Evolutionary conservation across 1,140 invertebrate genomes (phyloP).

Genomic region (Zaprionus inermis): DNA sequence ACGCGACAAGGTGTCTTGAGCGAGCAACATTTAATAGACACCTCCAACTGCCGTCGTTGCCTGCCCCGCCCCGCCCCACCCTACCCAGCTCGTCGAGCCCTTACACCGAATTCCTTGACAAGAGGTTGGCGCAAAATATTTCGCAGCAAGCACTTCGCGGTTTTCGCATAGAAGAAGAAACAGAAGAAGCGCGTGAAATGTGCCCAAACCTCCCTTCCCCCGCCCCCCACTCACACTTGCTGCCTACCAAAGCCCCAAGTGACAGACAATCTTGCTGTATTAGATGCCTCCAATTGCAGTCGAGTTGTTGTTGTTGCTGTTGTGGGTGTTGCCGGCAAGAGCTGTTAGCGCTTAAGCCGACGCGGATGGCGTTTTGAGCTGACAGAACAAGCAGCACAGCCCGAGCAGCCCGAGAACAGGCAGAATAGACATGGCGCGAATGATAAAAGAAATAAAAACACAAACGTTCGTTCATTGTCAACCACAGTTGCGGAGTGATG

Average conservation of each 20-base stretch:
- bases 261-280: conserved; percentile 53
- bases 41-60: background rate
- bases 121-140: conserved; percentile 23
- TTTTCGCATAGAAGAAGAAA: conserved; percentile 16
- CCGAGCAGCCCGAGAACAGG: background rate
- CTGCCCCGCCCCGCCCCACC: no score
- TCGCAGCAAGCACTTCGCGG: conserved; percentile 36
- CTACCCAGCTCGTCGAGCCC: background rate
- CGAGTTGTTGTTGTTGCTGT: conserved; percentile 30
- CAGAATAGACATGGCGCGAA: conserved; percentile 24
- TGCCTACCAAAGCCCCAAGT: conserved; percentile 32
- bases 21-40: conserved; percentile 11
- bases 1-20: conserved; percentile 1
- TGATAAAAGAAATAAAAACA: conserved; percentile 49
- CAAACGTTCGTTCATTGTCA: conserved; percentile 17
- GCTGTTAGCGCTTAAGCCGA: conserved; percentile 37
- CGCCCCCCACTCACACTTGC: no score
- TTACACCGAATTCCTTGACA: background rate
- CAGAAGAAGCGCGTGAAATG: conserved; percentile 40
- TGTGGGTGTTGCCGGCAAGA: conserved; percentile 21
- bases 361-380: conserved; percentile 32
- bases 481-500: background rate
- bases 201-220: background rate
- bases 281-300: conserved; percentile 27
- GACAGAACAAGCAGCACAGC: conserved; percentile 6